phyloP scores from a whole-genome alignment of 2,888 invertebrate genomes.

The Pharmacophagus antenor region DNA sequence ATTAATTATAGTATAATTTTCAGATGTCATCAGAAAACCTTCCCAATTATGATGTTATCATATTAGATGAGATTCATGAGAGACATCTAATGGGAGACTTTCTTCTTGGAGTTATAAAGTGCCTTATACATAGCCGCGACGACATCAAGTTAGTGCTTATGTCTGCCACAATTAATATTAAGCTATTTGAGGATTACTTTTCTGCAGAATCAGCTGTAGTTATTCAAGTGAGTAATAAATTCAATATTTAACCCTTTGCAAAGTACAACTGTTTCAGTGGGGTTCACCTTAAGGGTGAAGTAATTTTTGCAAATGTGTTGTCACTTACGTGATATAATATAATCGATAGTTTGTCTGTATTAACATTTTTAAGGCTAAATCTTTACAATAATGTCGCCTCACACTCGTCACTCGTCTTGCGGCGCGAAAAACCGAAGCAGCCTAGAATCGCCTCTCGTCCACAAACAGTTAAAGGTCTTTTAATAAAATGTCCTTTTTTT shows the following conservation, averaged over 20 bases:
- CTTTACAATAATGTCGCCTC: no score
- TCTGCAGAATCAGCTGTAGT: slow-evolving; percentile 88
- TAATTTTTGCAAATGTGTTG: no score
- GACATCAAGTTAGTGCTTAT: slow-evolving; percentile 96
- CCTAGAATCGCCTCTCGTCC: no score
- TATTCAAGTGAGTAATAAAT: slow-evolving; percentile 82
- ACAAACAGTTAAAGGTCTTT: no score
- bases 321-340: no score
- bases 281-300: no score
- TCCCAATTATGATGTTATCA: slow-evolving; percentile 93
- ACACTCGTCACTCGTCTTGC: no score
- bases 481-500: no score
- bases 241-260: neutral
- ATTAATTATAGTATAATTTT: slow-evolving; percentile 31
- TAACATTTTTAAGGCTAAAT: no score
- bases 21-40: slow-evolving; percentile 92
- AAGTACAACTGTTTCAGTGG: no score
- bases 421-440: no score
- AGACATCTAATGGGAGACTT: slow-evolving; percentile 97
- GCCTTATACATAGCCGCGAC: slow-evolving; percentile 88
- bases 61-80: slow-evolving; percentile 98
- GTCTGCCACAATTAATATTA: slow-evolving; percentile 99
- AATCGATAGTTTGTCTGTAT: no score
- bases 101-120: slow-evolving; percentile 95
- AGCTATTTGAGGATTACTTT: slow-evolving; percentile 96